These are phyloP conservation scores for Rana temporaria DNA, from an alignment of 2,113 vertebrate species.

Conservation along the genomic window DNA sequence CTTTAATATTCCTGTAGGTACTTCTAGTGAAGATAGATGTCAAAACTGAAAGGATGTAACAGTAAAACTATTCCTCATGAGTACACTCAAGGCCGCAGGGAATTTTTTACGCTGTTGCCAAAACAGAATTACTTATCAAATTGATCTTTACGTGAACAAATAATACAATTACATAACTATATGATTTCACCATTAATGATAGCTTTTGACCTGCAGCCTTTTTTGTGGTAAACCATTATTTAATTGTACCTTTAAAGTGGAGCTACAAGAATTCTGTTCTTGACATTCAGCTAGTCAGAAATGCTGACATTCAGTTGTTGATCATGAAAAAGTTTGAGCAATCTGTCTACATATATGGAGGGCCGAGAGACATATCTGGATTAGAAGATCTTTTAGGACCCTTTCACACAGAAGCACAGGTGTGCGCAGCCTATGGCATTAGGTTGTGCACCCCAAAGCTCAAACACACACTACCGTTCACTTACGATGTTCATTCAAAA, in stretches of 20 bases:
- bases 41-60: conserved; percentile 9
- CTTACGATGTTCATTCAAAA: too few species aligned
- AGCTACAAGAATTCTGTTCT: too few species aligned
- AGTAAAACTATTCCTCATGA: conserved; percentile 17
- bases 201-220: not conserved
- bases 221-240: not conserved
- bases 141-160: conserved; percentile 15
- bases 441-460: too few species aligned
- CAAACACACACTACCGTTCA: too few species aligned
- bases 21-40: conserved; percentile 27
- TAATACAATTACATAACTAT: not conserved
- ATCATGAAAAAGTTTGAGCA: too few species aligned
- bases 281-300: too few species aligned
- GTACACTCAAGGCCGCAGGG: conserved; percentile 13
- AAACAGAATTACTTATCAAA: conserved; percentile 22
- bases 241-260: not conserved
- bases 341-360: too few species aligned
- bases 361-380: too few species aligned
- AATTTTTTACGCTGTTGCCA: conserved; percentile 18
- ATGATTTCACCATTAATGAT: conserved; percentile 13
- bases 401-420: too few species aligned
- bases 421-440: too few species aligned
- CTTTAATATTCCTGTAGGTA: conserved; percentile 28
- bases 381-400: too few species aligned
- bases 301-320: too few species aligned